Conservation (phyloP, 2,113 vertebrate species). For the Hyaena hyaena region DNA sequence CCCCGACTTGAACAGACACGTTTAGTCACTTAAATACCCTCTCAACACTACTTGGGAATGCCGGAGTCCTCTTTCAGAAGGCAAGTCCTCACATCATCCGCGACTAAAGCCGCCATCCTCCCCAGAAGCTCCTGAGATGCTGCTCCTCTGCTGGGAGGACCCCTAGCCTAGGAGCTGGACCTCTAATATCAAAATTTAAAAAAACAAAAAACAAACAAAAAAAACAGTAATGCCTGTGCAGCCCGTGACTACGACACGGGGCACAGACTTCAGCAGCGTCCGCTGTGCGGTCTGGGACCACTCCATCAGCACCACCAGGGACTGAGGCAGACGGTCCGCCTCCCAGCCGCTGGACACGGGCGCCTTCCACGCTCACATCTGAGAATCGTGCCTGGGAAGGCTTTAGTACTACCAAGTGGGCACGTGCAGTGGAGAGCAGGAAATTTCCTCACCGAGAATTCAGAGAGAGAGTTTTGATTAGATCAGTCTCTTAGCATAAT, state of each 20-base stretch:
- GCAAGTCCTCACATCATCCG: background rate
- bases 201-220: background rate
- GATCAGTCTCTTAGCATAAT: background rate
- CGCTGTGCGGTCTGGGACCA: no score
- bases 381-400: background rate
- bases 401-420: background rate
- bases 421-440: background rate
- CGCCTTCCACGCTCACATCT: background rate
- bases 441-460: background rate
- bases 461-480: background rate
- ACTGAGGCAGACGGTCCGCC: background rate
- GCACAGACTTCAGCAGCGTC: background rate
- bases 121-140: background rate
- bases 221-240: background rate
- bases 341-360: rapidly evolving
- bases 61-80: background rate
- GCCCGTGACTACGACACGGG: background rate
- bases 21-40: background rate
- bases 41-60: no score
- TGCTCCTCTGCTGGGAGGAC: background rate
- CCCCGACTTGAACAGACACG: background rate
- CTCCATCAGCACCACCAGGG: background rate
- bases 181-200: background rate
- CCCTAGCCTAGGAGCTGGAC: background rate
- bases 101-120: background rate